Evolutionary conservation across 1,140 invertebrate species (phyloP).

Genomic region (Stegodyphus dumicola): DNA sequence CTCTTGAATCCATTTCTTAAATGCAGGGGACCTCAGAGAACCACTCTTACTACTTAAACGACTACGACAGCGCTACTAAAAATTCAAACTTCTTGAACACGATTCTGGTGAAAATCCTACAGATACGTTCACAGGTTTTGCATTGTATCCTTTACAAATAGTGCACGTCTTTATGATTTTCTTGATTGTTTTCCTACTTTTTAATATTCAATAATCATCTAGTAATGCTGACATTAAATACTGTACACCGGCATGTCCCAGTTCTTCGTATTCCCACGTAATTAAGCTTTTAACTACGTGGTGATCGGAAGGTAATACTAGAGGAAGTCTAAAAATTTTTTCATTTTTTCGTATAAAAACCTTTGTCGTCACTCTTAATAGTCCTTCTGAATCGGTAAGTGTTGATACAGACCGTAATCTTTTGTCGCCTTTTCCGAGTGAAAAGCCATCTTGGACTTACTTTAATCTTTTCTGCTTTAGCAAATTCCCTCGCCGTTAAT

Average conservation of each 20-base stretch:
- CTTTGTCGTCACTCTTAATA: neutral
- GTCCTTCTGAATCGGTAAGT: neutral
- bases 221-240: neutral
- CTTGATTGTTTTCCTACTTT: neutral
- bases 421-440: neutral
- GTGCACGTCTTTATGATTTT: neutral
- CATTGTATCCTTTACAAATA: neutral
- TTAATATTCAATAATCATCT: neutral
- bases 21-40: neutral
- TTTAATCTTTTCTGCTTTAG: neutral
- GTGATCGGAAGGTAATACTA: neutral
- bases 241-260: neutral
- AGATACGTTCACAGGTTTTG: neutral
- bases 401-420: neutral
- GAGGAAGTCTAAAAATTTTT: neutral
- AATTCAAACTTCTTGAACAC: neutral
- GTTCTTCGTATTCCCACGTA: neutral
- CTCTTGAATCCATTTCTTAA: neutral
- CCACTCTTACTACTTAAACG: neutral
- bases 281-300: neutral
- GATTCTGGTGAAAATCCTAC: neutral
- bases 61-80: too few species aligned
- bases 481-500: neutral
- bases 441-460: neutral
- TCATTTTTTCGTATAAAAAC: neutral